Percentiles rank a stretch among this genome's conserved stretches.
These are phyloP conservation scores for Meleagris gallopavo DNA, from an alignment of 2,113 vertebrate genomes.

Conservation along the genomic window DNA sequence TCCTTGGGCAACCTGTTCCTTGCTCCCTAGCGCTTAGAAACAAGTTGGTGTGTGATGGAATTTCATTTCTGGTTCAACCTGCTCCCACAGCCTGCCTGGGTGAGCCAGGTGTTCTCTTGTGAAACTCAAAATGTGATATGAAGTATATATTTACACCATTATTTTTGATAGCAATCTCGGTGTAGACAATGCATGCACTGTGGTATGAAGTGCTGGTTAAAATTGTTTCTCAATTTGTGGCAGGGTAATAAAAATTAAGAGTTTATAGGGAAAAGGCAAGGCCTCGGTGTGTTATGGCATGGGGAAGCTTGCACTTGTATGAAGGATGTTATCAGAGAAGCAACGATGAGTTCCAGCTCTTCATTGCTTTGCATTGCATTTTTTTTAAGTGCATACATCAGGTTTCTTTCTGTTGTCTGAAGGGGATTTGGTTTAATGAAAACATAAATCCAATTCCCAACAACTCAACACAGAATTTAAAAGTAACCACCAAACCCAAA, in stretches of 20 bases:
- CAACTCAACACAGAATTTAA: background rate
- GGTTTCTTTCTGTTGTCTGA: background rate
- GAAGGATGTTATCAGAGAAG: background rate
- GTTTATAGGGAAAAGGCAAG: background rate
- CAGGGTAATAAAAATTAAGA: background rate
- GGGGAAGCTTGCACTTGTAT: background rate
- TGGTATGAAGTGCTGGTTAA: background rate
- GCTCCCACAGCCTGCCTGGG: background rate
- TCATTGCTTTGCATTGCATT: background rate
- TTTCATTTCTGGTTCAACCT: background rate
- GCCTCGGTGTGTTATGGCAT: background rate
- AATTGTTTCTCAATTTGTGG: background rate
- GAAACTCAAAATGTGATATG: background rate
- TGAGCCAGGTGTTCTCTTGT: background rate
- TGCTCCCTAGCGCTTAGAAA: background rate
- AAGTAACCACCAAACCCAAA: background rate
- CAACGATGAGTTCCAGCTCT: background rate
- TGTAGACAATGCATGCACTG: background rate
- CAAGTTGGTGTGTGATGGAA: background rate
- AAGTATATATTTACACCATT: background rate
- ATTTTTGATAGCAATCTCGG: accelerated
- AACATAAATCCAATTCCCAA: too few relatives aligned
- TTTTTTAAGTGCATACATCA: background rate
- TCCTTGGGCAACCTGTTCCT: too few relatives aligned
- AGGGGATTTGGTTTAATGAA: background rate